Evolutionary conservation across 37 sponge, comb jelly and placozoan species (phyloP).

Genomic region (Beroe ovata): DNA sequence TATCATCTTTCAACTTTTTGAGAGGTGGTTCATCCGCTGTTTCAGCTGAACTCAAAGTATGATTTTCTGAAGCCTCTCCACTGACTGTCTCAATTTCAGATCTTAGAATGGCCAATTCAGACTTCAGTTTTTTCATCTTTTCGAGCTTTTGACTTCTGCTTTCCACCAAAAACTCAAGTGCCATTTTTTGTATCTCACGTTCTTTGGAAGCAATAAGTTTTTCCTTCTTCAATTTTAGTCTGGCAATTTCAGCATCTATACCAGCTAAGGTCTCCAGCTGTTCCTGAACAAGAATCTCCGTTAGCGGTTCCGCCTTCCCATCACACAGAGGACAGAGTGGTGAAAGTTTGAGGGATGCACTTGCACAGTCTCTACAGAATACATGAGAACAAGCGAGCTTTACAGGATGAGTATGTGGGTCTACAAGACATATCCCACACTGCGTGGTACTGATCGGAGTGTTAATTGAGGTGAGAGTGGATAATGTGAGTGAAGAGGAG

Average conservation of each 20-base stretch:
- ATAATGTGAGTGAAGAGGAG: neutral
- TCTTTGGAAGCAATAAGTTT: constrained; percentile 19
- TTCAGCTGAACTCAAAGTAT: neutral
- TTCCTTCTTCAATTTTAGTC: neutral
- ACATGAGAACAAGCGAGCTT: neutral
- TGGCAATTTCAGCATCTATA: neutral
- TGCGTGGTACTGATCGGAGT: neutral
- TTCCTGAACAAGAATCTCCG: neutral
- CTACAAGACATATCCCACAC: neutral
- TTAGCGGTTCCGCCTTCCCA: neutral
- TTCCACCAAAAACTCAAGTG: constrained; percentile 42
- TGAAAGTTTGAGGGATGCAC: neutral
- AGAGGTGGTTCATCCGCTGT: neutral
- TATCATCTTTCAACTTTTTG: neutral
- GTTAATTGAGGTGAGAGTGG: neutral
- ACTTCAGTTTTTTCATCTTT: constrained; percentile 27
- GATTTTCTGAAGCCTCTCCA: neutral
- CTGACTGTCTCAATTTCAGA: neutral
- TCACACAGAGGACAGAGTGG: neutral
- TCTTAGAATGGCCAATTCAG: constrained; percentile 5
- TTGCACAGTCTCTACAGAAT: neutral
- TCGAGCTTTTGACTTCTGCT: constrained; percentile 4
- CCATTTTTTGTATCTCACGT: constrained; percentile 29
- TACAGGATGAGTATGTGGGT: neutral
- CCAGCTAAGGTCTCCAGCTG: constrained; percentile 4